Conservation (phyloP, 2,113 vertebrate genomes). For the Ciconia boyciana region DNA sequence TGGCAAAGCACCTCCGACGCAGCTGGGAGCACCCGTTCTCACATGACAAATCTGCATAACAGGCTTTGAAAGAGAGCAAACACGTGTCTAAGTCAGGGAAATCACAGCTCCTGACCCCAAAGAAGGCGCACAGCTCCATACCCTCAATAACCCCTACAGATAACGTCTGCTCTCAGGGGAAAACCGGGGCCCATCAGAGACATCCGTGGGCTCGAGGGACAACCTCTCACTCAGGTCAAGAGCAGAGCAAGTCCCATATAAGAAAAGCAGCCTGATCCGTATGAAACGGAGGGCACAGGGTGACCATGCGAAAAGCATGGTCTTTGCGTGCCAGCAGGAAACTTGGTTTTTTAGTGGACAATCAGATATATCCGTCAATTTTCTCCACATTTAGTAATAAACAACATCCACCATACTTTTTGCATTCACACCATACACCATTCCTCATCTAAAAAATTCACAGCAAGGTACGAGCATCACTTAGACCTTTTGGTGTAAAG, state of each 20-base stretch:
- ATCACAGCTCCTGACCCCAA: not conserved
- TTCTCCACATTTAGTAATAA: not conserved
- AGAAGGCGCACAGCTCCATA: not conserved
- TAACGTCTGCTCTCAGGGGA: not conserved
- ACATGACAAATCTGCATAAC: not conserved
- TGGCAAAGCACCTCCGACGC: not conserved
- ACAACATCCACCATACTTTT: not conserved
- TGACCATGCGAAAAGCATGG: fast-evolving
- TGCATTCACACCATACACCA: not conserved
- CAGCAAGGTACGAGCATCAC: not conserved
- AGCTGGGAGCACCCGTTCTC: not conserved
- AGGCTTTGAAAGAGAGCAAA: conserved; percentile 12
- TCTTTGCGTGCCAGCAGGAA: not conserved
- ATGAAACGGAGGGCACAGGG: not conserved
- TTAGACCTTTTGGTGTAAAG: not conserved
- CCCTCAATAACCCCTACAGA: not conserved
- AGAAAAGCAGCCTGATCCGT: not conserved
- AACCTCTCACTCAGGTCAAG: not conserved
- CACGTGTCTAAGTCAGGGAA: not conserved
- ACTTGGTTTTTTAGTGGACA: fast-evolving
- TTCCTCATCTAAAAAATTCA: not conserved
- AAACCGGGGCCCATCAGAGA: not conserved
- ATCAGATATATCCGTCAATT: not conserved
- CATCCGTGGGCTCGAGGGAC: not conserved
- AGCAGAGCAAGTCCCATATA: not conserved